Evolutionary conservation across 2,888 invertebrate species (phyloP).

Genomic region (Phragmatobia fuliginosa): DNA sequence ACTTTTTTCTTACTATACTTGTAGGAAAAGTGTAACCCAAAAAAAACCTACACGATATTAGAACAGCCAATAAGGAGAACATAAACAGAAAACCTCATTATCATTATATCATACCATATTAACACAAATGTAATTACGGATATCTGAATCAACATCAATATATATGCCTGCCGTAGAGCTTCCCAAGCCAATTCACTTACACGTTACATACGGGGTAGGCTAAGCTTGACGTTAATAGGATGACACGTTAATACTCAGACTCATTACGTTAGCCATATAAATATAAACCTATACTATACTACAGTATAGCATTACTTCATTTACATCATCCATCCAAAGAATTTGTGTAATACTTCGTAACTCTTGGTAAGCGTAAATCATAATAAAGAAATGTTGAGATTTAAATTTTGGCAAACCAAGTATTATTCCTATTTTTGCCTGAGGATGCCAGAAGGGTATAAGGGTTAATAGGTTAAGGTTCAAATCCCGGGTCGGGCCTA

Average conservation of each 20-base stretch:
- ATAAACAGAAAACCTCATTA: background rate
- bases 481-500: too few relatives aligned
- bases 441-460: too few relatives aligned
- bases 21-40: background rate
- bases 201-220: background rate
- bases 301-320: background rate
- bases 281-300: background rate
- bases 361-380: too few relatives aligned
- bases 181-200: background rate
- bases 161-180: background rate
- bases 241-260: conserved; percentile 27
- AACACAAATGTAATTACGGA: background rate
- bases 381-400: background rate
- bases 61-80: background rate
- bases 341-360: background rate
- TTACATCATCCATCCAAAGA: background rate
- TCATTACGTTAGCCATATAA: background rate
- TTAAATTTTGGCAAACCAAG: background rate
- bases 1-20: too few relatives aligned
- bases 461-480: too few relatives aligned
- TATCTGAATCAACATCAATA: background rate
- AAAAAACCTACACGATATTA: too few relatives aligned
- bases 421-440: background rate
- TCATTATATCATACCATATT: background rate
- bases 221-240: conserved; percentile 15